These are phyloP conservation scores for Burhinus bistriatus DNA, from an alignment of 2,113 vertebrate genomes.

Conservation along the genomic window DNA sequence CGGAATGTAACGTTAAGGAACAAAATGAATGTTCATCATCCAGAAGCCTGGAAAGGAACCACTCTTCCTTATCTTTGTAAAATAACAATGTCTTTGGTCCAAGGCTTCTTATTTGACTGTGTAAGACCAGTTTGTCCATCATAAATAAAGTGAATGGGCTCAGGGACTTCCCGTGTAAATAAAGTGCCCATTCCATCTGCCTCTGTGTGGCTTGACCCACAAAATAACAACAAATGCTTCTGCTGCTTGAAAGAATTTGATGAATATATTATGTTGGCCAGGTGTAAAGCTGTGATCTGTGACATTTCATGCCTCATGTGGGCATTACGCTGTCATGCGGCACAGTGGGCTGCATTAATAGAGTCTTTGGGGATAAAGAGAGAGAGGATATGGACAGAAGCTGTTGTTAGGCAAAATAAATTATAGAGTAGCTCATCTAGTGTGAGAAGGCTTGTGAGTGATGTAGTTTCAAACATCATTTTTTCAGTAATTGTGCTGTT, in stretches of 20 bases:
- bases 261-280: constrained; percentile 32
- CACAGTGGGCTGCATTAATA: constrained; percentile 32
- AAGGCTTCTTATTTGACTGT: neutral
- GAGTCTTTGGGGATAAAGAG: constrained; percentile 39
- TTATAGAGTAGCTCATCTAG: constrained; percentile 30
- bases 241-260: constrained; percentile 4
- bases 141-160: neutral
- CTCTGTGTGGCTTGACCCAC: constrained; percentile 34
- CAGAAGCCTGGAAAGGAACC: neutral
- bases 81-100: neutral
- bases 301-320: constrained; percentile 52
- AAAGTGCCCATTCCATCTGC: constrained; percentile 40
- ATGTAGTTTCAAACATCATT: neutral
- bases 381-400: constrained; percentile 41
- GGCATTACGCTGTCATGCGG: constrained; percentile 40
- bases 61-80: neutral
- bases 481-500: constrained; percentile 49
- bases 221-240: constrained; percentile 32
- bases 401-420: constrained; percentile 65
- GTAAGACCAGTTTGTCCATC: neutral
- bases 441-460: neutral
- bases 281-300: constrained; percentile 61
- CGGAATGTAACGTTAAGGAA: neutral
- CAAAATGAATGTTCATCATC: neutral
- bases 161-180: neutral